phyloP scores from a whole-genome alignment of 1,140 invertebrate genomes.

The Psix sp. region DNA sequence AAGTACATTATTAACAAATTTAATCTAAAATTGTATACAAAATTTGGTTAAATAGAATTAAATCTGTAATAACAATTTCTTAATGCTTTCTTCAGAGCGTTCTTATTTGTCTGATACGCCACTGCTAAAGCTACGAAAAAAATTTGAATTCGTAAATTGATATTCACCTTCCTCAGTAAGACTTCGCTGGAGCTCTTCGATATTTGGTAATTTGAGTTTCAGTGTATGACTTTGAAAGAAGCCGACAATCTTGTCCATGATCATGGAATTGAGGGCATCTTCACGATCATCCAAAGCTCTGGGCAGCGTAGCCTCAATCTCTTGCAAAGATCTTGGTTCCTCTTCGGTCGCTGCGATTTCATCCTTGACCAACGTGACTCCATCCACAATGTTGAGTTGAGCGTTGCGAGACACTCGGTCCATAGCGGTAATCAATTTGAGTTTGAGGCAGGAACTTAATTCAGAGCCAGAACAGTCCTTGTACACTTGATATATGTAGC shows the following conservation, averaged over 20 bases:
- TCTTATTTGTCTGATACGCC: too few relatives aligned
- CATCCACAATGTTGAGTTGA: slow-evolving; percentile 82
- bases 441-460: slow-evolving; percentile 84
- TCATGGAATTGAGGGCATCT: slow-evolving; percentile 83
- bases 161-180: slow-evolving; percentile 77
- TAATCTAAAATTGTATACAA: too few relatives aligned
- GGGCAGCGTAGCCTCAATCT: slow-evolving; percentile 83
- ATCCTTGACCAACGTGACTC: slow-evolving; percentile 83
- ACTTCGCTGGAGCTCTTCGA: slow-evolving; percentile 80
- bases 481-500: slow-evolving; percentile 81
- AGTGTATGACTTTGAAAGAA: slow-evolving; percentile 87
- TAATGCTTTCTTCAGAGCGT: too few relatives aligned
- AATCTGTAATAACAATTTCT: too few relatives aligned
- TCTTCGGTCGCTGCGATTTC: slow-evolving; percentile 70
- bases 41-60: too few relatives aligned
- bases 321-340: slow-evolving; percentile 76
- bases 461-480: slow-evolving; percentile 85
- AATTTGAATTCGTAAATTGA: too few relatives aligned
- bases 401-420: slow-evolving; percentile 82
- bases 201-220: slow-evolving; percentile 84
- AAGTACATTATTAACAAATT: too few relatives aligned
- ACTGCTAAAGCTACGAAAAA: too few relatives aligned
- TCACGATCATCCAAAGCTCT: slow-evolving; percentile 84
- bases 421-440: slow-evolving; percentile 84
- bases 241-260: slow-evolving; percentile 83